phyloP scores from a whole-genome alignment of 2,888 invertebrate species.

The Hirtodrosophila cameraria region DNA sequence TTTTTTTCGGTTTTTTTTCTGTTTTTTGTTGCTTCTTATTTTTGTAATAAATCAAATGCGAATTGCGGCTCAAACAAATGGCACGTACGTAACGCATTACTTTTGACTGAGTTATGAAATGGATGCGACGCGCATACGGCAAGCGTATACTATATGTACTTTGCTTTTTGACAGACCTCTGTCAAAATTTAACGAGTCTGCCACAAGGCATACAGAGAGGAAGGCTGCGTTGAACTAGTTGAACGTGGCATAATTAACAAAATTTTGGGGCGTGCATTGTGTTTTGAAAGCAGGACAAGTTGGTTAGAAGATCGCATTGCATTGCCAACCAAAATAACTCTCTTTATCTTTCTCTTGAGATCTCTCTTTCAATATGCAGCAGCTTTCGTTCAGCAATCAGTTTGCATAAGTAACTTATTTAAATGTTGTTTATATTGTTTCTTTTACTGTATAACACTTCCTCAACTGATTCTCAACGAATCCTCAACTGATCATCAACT shows the following conservation, averaged over 20 bases:
- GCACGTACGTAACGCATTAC: conserved; percentile 73
- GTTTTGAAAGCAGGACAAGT: conserved; percentile 29
- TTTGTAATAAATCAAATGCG: conserved; percentile 68
- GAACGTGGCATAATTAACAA: conserved; percentile 67
- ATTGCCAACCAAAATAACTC: conserved; percentile 28
- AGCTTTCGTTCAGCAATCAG: too few relatives aligned
- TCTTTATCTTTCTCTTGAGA: neutral
- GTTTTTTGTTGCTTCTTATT: conserved; percentile 12
- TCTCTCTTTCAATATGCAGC: conserved; percentile 5
- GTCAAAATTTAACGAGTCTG: conserved; percentile 57
- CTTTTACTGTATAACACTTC: too few relatives aligned
- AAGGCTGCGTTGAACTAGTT: neutral
- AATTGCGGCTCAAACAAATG: conserved; percentile 49
- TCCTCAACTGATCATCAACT: too few relatives aligned
- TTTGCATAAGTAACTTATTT: too few relatives aligned
- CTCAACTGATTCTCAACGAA: too few relatives aligned
- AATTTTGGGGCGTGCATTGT: conserved; percentile 33
- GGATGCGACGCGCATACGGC: conserved; percentile 22
- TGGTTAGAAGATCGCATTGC: conserved; percentile 54
- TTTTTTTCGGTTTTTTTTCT: conserved; percentile 1
- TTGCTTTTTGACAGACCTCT: conserved; percentile 34
- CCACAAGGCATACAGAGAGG: neutral
- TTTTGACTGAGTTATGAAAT: conserved; percentile 69
- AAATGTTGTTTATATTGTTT: too few relatives aligned
- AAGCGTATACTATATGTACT: conserved; percentile 18